These are phyloP conservation scores for Paralichthys olivaceus DNA, from an alignment of 2,113 vertebrate genomes.

Conservation along the genomic window DNA sequence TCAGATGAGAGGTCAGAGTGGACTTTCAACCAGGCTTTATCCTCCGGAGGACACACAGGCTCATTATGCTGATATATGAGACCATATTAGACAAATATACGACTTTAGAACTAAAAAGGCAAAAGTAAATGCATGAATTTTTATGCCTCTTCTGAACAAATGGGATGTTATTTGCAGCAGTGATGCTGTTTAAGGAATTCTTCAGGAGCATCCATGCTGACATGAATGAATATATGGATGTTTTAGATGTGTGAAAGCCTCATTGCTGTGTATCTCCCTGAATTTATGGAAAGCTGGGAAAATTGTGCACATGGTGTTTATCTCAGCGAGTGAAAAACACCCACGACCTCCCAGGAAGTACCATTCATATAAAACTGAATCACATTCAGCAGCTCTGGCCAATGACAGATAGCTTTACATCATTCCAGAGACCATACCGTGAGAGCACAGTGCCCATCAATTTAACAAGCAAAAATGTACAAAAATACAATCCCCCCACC, in stretches of 20 bases:
- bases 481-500: conserved; percentile 45
- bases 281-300: conserved; percentile 67
- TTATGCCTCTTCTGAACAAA: conserved; percentile 11
- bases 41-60: conserved; percentile 52
- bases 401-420: conserved; percentile 78
- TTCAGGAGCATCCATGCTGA: conserved; percentile 1
- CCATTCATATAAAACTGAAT: conserved; percentile 75
- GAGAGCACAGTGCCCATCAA: conserved; percentile 73
- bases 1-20: conserved; percentile 76
- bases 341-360: conserved; percentile 77
- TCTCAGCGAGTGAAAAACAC: conserved; percentile 66
- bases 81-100: conserved; percentile 53
- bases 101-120: conserved; percentile 15
- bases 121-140: conserved; percentile 18
- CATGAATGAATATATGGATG: conserved; percentile 3
- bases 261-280: conserved; percentile 18
- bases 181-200: neutral
- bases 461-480: conserved; percentile 75
- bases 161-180: neutral
- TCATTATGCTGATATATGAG: conserved; percentile 75
- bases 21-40: conserved; percentile 44
- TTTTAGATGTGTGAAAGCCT: conserved; percentile 40
- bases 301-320: conserved; percentile 72
- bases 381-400: conserved; percentile 65
- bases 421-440: conserved; percentile 68